Percentiles rank a stretch among this genome's conserved stretches.
Evolutionary conservation across 1,140 invertebrate genomes (phyloP).

Genomic region (Stegodyphus dumicola): DNA sequence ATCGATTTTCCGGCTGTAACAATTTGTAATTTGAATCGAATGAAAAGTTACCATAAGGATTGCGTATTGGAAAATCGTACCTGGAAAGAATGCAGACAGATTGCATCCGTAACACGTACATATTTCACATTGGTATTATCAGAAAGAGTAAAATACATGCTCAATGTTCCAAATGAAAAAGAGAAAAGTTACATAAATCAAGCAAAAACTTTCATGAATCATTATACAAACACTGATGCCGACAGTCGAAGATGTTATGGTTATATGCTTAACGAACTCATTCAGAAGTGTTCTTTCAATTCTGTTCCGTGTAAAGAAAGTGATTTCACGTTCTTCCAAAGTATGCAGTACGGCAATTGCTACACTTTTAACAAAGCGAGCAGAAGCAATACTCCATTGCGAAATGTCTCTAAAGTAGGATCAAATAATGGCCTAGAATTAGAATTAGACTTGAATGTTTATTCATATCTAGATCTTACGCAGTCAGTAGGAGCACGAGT

Average conservation of each 20-base stretch:
- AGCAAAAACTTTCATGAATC: not conserved
- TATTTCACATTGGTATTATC: not conserved
- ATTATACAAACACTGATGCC: not conserved
- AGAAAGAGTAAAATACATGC: not conserved
- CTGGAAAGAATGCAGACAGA: not conserved
- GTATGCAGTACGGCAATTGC: conserved; percentile 18
- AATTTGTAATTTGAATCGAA: conserved; percentile 36
- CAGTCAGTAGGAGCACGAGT: conserved; percentile 66
- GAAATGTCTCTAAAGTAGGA: not conserved
- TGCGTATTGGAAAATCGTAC: not conserved
- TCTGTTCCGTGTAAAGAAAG: not conserved
- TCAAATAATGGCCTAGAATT: not conserved
- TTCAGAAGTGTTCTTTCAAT: conserved; percentile 9
- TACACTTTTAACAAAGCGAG: not conserved
- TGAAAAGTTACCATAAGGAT: not conserved
- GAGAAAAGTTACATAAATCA: not conserved
- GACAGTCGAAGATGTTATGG: not conserved
- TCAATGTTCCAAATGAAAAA: not conserved
- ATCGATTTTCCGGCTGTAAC: conserved; percentile 13
- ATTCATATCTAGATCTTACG: conserved; percentile 31
- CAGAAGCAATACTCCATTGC: not conserved
- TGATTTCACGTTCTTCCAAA: conserved; percentile 15
- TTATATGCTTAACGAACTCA: not conserved
- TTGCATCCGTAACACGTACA: not conserved
- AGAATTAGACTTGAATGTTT: not conserved